Base-by-base conservation (phyloP, 2,888 invertebrate genomes). In the Phytoseiulus persimilis region DNA sequence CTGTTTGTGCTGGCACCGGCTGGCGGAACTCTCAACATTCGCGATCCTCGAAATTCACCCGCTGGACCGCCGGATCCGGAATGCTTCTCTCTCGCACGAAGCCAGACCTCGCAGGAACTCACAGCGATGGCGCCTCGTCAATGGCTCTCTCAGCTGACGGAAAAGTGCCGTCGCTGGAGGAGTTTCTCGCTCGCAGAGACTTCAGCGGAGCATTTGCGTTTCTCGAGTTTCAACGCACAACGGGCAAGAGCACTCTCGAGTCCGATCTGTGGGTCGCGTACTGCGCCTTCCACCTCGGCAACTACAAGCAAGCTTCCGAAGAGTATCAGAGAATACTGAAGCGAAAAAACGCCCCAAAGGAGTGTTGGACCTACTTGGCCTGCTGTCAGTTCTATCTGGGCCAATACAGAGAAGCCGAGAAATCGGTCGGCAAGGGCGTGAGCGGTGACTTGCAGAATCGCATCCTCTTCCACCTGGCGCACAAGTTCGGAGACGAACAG, bases 371-470 rank as follows among this genome's bases (percentile, higher is more conserved):
- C 46, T 97, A 97, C 93, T 93, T 97, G 23, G 98, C 97, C 1
- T 98, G 98, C 91, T 98, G 98, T 93, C 96, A 96, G 93, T 99
- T 99, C 93, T 98, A 97, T 92, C 94, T 99, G 92, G 98, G 97
- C 93, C 95, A 95, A 95, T 95, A 96, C 92, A 94, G 94, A 32
- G 95, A 96, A 92, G 93, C 94, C 31, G 94, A 95, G 32, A 95
- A 95, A 90, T 95, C 92, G 65, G 93, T 92, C n/a, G 91, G 92
- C 83, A 93, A 93, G 92, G 93, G 93, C 93, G 90, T 45, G 6
- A 83, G 46, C 32, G 32, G 65, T 89, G 31, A 45, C 28, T 83
- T 95, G 11, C 95, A 95, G 93, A 96, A 95, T 87, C 95, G 99
- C 14, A 93, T 99, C 0, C 94, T 95, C 90, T 98, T 99, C 93